Base-by-base conservation (phyloP, 1,140 invertebrate species). In the Hetaerina americana region DNA sequence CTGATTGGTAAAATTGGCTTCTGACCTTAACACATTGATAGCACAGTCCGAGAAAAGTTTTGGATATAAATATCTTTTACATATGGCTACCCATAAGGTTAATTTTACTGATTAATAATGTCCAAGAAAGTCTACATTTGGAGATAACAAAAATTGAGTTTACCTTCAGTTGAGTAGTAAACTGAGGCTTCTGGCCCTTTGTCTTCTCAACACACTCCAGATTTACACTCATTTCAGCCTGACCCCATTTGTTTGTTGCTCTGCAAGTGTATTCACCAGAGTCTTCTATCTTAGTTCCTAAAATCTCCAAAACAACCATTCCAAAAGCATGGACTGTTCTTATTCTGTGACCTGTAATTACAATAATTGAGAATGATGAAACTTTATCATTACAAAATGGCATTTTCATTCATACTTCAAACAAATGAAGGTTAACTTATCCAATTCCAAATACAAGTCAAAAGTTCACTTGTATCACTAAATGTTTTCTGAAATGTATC, bases 241-340 rank as follows among this genome's bases (percentile, higher is more conserved):
- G 82, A 66, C 93, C 93, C 87, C 92, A 95, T 79, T 89, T 92
- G 77, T 97, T 97, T 3, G 90, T 94, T 6, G 93, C 93, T 72
- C 87, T 83, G 78, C 94, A 96, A 0, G 91, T 92, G 78, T 95
- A 96, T 29, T 85, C 87, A 66, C 94, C 95, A 27, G 90, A 90
- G 81, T 97, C 95, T 78, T 92, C 87, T 72, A 92, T 92, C 78
- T 94, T 92, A 5, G 92, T 92, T 57, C 94, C 94, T 2, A 95
- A 83, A 75, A 97, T 93, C 83, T 97, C 94, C 5, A 97, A 84
- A 29, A 96, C 92, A n/a, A 96, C 94, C 87, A 96, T 95, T 70
- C 94, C 94, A 79, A 97, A 97, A 0, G 94, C 94, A 78, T 96
- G 93, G 26, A 96, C 94, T 28, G 93, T 96, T 77, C 93, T 85